A percentile compares a stretch with the other conserved stretches of the same genome.
Conservation (phyloP, 2,797 vertebrate genomes). For the Microtus agrestis region DNA sequence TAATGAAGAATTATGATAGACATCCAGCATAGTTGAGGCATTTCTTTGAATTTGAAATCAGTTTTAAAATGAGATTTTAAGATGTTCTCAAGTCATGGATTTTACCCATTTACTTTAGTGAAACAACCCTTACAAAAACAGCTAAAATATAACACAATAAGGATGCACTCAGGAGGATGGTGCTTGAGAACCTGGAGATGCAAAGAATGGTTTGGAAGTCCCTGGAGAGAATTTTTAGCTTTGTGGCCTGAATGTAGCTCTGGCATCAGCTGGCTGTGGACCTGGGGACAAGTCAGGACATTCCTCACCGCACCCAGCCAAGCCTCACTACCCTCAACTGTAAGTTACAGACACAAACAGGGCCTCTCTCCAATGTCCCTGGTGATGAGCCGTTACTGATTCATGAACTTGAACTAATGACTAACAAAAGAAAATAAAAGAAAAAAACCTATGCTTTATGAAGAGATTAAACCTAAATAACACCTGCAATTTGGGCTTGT, state of each 20-base stretch:
- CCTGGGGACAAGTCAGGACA: not conserved
- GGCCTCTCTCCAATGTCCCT: not conserved
- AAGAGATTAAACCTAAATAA: conserved; percentile 44
- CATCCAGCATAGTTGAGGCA: not conserved
- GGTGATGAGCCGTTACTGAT: not conserved
- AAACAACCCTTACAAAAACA: not conserved
- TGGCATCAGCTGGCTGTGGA: not conserved
- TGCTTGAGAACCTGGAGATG: not conserved
- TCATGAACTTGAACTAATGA: conserved; percentile 64
- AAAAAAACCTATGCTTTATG: conserved; percentile 10
- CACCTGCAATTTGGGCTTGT: not conserved
- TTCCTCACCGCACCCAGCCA: not conserved
- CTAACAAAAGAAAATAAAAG: conserved; percentile 19
- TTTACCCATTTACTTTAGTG: not conserved
- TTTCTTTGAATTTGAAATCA: not conserved
- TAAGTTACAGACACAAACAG: not conserved
- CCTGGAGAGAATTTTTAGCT: not conserved
- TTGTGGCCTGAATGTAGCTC: not conserved
- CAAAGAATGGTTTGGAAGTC: not conserved
- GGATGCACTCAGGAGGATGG: not conserved
- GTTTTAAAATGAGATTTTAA: conserved; percentile 7
- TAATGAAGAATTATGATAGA: not conserved
- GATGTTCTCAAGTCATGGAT: not conserved
- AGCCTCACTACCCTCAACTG: not conserved
- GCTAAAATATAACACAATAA: not conserved